Evolutionary conservation across 2,797 vertebrate species (phyloP), one percentile per base, ranked within the genome.

Genomic region (Anguilla pacifica): DNA sequence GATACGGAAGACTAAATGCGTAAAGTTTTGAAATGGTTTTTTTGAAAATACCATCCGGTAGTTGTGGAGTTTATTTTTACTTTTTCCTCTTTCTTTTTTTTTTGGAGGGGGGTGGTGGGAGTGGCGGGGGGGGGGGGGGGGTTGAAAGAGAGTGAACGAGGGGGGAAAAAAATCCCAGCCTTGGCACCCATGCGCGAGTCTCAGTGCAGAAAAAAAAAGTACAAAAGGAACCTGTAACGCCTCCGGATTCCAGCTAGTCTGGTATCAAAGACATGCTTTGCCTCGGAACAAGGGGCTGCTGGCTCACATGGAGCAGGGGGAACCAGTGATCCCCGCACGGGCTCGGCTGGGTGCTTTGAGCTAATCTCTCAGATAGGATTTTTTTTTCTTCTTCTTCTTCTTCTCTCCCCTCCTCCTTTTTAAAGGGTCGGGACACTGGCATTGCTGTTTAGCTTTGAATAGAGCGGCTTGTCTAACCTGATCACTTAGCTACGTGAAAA

Each of bases 171-270:
- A 95, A 96, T 93, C 94, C 92, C 94, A 93, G 93, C 90, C 93
- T 95, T 94, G 94, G 92, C 91, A 91, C 91, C 89, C 88, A 92
- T 92, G 90, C 91, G 92, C 87, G 84, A 85, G 55, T 91, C 91
- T 93, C 91, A 93, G 88, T 93, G 93, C 92, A 92, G 93, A 88
- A 88, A 88, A 88, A 88, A 88, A 53, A 89, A 93, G 94, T 94
- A 96, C 95, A 96, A 96, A 96, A 95, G 95, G 92, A 94, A 96
- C 95, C 94, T 96, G 95, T 95, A 95, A 95, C 94, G 95, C 95
- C 96, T 96, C 94, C 95, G 95, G 96, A 96, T 96, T 95, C 95
- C 94, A 95, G 95, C 93, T 95, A 91, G 95, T 94, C 88, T 89
- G 95, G 94, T 95, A 95, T 96, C 95, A 96, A 96, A 96, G 95